Evolutionary conservation across 2,888 invertebrate species (phyloP).

Genomic region (Lepetodrilus schrolli): DNA sequence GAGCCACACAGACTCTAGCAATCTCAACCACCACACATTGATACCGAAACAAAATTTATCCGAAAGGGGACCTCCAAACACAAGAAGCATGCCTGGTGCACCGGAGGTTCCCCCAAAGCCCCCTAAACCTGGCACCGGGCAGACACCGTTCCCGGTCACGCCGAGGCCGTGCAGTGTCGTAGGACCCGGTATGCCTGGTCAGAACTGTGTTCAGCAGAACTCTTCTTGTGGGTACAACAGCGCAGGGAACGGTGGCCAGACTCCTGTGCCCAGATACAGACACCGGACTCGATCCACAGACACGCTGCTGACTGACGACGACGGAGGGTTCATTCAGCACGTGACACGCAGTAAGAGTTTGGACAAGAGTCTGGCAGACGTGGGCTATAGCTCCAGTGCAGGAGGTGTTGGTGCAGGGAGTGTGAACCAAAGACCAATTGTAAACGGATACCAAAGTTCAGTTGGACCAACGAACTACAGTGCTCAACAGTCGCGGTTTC

Average conservation of each 20-base stretch:
- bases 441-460: too few relatives aligned
- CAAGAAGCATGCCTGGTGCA: slow-evolving; percentile 42
- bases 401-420: not conserved
- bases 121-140: slow-evolving; percentile 39
- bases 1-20: slow-evolving; percentile 44
- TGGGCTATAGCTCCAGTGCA: not conserved
- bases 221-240: not conserved
- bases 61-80: slow-evolving; percentile 56
- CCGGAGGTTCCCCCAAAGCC: slow-evolving; percentile 47
- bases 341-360: slow-evolving; percentile 41
- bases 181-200: not conserved
- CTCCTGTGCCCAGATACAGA: not conserved
- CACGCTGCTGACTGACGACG: slow-evolving; percentile 31
- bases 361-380: slow-evolving; percentile 39
- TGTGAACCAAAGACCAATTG: not conserved
- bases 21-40: slow-evolving; percentile 15
- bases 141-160: not conserved
- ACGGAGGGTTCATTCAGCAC: not conserved
- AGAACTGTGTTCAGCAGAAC: not conserved
- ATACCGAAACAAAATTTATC: slow-evolving; percentile 51
- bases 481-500: not conserved
- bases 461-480: too few relatives aligned
- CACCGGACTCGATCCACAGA: slow-evolving; percentile 38
- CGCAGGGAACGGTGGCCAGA: not conserved
- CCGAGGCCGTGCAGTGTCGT: not conserved